Conservation (phyloP, 2,888 invertebrate genomes). For the Conistra vaccinii region DNA sequence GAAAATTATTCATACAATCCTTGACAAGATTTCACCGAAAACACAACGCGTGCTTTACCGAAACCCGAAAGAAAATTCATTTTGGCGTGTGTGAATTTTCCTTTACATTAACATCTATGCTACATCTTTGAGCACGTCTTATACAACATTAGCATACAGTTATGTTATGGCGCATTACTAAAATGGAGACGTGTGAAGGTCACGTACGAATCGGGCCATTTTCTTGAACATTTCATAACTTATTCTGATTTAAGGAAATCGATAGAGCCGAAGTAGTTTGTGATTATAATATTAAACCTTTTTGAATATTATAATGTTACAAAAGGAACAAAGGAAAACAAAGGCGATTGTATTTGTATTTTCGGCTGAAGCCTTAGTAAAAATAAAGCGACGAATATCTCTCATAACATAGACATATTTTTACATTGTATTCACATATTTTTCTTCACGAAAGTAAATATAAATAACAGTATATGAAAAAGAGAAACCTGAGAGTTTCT, state of each 20-base stretch:
- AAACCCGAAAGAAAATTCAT: conserved; percentile 19
- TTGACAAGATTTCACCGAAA: conserved; percentile 11
- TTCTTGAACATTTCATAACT: conserved; percentile 26
- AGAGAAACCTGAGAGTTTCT: not conserved
- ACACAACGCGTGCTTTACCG: not conserved
- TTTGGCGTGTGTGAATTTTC: conserved; percentile 28
- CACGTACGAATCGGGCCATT: conserved; percentile 32
- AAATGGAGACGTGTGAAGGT: conserved; percentile 22
- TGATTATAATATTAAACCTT: not conserved
- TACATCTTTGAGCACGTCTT: conserved; percentile 31
- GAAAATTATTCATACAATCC: conserved; percentile 9
- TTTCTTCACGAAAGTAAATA: conserved; percentile 17
- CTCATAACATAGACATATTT: conserved; percentile 14
- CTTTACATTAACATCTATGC: conserved; percentile 30
- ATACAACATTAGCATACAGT: conserved; percentile 29
- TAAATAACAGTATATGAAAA: not conserved
- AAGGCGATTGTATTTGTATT: not conserved
- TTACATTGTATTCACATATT: conserved; percentile 16
- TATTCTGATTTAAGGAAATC: conserved; percentile 29
- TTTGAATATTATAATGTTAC: not conserved
- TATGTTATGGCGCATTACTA: conserved; percentile 12
- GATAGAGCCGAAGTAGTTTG: not conserved
- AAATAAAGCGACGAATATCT: not conserved
- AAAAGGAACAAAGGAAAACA: not conserved
- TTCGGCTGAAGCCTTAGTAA: not conserved